Percentiles rank a stretch among this genome's conserved stretches.
Evolutionary conservation across 2,888 invertebrate species (phyloP).

Genomic region (Diaphora mendica): DNA sequence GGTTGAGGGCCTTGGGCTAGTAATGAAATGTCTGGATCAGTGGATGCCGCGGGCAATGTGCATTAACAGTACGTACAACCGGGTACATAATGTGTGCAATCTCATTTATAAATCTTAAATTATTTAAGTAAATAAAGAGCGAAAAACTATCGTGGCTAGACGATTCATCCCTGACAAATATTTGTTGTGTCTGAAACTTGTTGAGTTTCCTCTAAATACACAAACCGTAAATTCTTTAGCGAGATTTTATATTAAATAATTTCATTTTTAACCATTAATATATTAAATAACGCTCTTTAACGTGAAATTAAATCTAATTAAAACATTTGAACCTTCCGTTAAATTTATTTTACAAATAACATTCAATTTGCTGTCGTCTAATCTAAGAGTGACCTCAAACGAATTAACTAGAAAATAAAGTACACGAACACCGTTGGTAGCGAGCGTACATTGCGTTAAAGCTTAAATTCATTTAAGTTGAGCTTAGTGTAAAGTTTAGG

Average conservation of each 20-base stretch:
- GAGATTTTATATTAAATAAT: too few relatives aligned
- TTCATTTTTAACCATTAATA: too few relatives aligned
- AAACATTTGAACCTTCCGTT: not conserved
- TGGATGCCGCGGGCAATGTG: constrained; percentile 58
- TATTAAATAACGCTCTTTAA: not conserved
- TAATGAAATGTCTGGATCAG: constrained; percentile 67
- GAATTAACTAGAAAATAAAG: not conserved
- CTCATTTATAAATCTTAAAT: not conserved
- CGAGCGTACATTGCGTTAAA: constrained; percentile 31
- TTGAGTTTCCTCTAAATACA: not conserved
- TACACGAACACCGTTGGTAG: constrained; percentile 6
- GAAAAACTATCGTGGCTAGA: too few relatives aligned
- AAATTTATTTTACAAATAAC: not conserved
- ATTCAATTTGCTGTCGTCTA: not conserved
- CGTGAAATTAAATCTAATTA: not conserved
- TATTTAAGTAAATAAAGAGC: not conserved
- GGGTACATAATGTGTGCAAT: constrained; percentile 20
- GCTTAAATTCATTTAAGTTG: constrained; percentile 48
- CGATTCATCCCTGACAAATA: not conserved
- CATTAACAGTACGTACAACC: constrained; percentile 33
- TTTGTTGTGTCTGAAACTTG: not conserved
- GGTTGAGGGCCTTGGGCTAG: constrained; percentile 45
- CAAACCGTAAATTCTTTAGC: too few relatives aligned
- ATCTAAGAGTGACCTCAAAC: not conserved
- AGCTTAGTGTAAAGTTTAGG: constrained; percentile 38